Conservation (phyloP, 2,797 vertebrate genomes). For the Eupleurogrammus muticus region DNA sequence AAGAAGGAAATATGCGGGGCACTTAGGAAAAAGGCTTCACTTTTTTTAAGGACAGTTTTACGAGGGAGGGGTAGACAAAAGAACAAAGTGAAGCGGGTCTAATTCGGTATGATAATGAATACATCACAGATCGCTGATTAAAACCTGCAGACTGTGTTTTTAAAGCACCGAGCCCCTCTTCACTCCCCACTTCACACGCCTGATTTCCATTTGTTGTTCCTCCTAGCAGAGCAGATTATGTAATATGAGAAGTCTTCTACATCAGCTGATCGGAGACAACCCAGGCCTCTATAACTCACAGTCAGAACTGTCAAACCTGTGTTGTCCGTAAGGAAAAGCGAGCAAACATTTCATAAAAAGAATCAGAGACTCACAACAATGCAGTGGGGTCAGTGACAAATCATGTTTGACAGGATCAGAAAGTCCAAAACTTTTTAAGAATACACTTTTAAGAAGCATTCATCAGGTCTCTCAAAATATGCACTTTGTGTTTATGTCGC, state of each 20-base stretch:
- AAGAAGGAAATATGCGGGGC: background rate
- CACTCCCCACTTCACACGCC: conserved; percentile 2
- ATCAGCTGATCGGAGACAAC: conserved; percentile 8
- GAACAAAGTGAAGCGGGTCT: background rate
- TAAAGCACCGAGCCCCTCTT: background rate
- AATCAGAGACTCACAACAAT: background rate
- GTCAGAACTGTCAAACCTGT: conserved; percentile 4
- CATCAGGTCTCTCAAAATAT: no score
- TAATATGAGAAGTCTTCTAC: conserved; percentile 24
- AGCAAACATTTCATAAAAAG: background rate
- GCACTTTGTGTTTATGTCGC: no score
- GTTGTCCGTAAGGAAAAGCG: background rate
- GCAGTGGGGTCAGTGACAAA: no score
- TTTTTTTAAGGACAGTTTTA: background rate
- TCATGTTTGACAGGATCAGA: no score
- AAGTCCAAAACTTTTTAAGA: no score
- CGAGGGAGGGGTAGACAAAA: background rate
- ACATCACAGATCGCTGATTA: background rate
- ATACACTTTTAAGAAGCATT: no score
- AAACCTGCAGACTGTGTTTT: background rate
- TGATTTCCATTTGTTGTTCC: conserved; percentile 8
- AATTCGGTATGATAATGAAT: background rate
- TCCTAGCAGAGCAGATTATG: background rate
- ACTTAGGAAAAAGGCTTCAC: background rate
- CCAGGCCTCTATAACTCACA: conserved; percentile 16